Percentiles rank a stretch among this genome's conserved stretches.
phyloP scores from a whole-genome alignment of 2,888 invertebrate genomes.

The Drosophila anomalata region DNA sequence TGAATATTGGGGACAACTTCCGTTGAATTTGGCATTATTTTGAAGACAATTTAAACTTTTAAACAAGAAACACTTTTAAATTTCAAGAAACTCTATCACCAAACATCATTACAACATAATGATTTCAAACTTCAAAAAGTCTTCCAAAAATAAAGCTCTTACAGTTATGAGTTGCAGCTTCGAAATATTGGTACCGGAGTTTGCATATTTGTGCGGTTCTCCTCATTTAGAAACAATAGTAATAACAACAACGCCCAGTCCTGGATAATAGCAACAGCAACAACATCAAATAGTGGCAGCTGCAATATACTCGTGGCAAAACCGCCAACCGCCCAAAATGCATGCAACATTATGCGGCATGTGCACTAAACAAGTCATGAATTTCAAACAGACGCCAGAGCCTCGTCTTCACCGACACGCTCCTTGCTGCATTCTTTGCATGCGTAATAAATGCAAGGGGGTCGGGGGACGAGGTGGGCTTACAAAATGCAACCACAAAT shows the following conservation, averaged over 20 bases:
- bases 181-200: conserved; percentile 18
- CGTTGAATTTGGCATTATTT: too few species aligned
- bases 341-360: conserved; percentile 79
- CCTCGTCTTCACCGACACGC: conserved; percentile 17
- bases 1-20: too few species aligned
- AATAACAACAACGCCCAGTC: conserved; percentile 44
- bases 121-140: too few species aligned
- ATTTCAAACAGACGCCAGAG: conserved; percentile 67
- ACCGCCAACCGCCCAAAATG: conserved; percentile 48
- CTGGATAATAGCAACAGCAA: conserved; percentile 49
- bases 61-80: too few species aligned
- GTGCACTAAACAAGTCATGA: conserved; percentile 77
- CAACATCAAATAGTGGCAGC: conserved; percentile 47
- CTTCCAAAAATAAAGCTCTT: neutral
- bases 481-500: conserved; percentile 29
- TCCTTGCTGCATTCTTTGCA: conserved; percentile 63
- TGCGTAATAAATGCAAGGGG: conserved; percentile 64
- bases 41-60: too few species aligned
- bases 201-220: conserved; percentile 53
- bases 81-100: too few species aligned
- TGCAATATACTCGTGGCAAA: conserved; percentile 37
- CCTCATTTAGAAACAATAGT: conserved; percentile 63
- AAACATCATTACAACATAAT: too few species aligned
- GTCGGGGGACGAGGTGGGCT: conserved; percentile 14
- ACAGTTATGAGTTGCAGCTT: conserved; percentile 11